phyloP scores from a whole-genome alignment of 2,797 vertebrate species.

The Enteromius paludinosus region DNA sequence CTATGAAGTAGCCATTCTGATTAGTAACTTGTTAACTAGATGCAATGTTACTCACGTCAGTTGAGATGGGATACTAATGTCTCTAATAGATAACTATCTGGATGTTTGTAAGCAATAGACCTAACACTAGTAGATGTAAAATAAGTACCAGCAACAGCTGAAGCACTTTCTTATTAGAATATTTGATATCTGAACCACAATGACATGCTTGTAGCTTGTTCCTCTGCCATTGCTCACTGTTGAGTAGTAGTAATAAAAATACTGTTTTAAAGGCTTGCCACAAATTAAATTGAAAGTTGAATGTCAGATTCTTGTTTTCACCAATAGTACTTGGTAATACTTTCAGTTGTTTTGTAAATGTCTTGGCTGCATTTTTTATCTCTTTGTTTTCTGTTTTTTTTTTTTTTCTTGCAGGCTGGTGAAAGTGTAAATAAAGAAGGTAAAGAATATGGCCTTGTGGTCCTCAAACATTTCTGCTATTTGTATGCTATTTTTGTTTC shows the following conservation, averaged over 20 bases:
- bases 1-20: neutral
- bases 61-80: neutral
- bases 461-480: slow-evolving; percentile 15
- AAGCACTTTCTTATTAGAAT: neutral
- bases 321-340: neutral
- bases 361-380: neutral
- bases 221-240: neutral
- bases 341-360: slow-evolving; percentile 3
- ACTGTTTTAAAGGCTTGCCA: slow-evolving; percentile 9
- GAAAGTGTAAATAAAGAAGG: slow-evolving; percentile 82
- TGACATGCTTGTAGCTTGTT: neutral
- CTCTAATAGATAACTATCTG: neutral
- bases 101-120: neutral
- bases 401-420: slow-evolving; percentile 79
- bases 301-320: neutral
- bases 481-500: neutral
- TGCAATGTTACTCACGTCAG: neutral
- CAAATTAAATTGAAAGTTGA: slow-evolving; percentile 8
- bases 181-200: neutral
- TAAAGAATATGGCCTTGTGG: slow-evolving; percentile 73
- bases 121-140: neutral
- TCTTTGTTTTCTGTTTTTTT: slow-evolving; percentile 35
- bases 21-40: neutral
- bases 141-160: neutral
- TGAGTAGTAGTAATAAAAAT: neutral